Base-by-base conservation (phyloP, 2,888 invertebrate genomes). In the Dione vanillae region DNA sequence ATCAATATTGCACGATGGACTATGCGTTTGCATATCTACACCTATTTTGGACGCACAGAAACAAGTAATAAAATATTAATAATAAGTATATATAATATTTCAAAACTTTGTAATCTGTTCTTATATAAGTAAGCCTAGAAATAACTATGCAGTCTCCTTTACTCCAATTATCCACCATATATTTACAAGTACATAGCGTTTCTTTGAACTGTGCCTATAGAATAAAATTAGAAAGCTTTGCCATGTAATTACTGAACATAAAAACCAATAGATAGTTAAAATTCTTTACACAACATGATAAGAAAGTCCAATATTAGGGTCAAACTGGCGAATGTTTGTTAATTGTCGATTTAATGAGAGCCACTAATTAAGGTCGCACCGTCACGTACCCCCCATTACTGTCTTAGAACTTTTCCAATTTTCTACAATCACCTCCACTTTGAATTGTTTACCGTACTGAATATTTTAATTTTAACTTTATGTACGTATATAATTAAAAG, bases 361-460 rank as follows among this genome's bases (percentile, higher is more conserved):
- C 83, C 84, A 80, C 86, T 88, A 86, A 90, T 90, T 90, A 90
- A 83, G 85, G 80, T 80, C 76, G 76, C 78, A 78, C 81, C 78
- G 81, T 82, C 85, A 82, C 83, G 83, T 83, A 78, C 81, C 74
- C 74, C 74, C 78, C 79, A 81, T 82, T 82, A 79, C 83, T 82
- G 82, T 81, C 81, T 82, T 78, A 79, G 85, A 91, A 92, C 87
- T 91, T 91, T 91, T 87, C 88, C 88, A 87, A 91, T 92, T 90
- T 88, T 85, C 86, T 80, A 83, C 84, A 84, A 85, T 87, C 80
- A 81, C 80, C 78, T 77, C 78, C 82, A 81, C 80, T 83, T 85
- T 80, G 78, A 83, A 83, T 82, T 79, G 78, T 76, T 81, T 79
- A 79, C 59, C 54, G 70, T 67, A 43, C 59, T 73, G 61, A 65